Evolutionary conservation across 2,113 vertebrate genomes (phyloP).

Genomic region (Tursiops truncatus): DNA sequence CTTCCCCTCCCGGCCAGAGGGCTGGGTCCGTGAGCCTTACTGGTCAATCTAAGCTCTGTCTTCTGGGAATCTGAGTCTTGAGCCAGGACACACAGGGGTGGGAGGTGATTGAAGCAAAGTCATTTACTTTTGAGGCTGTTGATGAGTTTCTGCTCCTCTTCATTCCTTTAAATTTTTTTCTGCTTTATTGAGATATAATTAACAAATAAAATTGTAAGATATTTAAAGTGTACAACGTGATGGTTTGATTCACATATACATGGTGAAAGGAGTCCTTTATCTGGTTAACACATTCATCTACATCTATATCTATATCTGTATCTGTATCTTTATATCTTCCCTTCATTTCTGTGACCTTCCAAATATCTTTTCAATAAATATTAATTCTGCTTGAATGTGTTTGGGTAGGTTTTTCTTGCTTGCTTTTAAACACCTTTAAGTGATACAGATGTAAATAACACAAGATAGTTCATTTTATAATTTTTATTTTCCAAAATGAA

Average conservation of each 20-base stretch:
- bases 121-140: not conserved
- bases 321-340: not conserved
- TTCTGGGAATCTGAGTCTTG: not conserved
- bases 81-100: not conserved
- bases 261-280: not conserved
- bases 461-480: not conserved
- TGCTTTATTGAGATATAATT: not conserved
- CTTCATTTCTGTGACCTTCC: not conserved
- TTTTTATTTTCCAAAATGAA: constrained; percentile 35
- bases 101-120: not conserved
- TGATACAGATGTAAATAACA: not conserved
- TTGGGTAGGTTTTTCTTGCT: not conserved
- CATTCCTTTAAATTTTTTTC: not conserved
- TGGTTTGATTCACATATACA: not conserved
- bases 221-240: not conserved
- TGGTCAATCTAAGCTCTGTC: not conserved
- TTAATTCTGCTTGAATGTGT: not conserved
- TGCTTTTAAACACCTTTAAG: not conserved
- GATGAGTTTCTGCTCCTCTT: not conserved
- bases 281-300: not conserved
- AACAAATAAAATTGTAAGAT: not conserved
- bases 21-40: not conserved
- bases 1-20: not conserved
- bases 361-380: not conserved
- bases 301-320: not conserved